A percentile compares a stretch with the other conserved stretches of the same genome.
Evolutionary conservation across 2,113 vertebrate species (phyloP).

Genomic region (Riparia riparia): DNA sequence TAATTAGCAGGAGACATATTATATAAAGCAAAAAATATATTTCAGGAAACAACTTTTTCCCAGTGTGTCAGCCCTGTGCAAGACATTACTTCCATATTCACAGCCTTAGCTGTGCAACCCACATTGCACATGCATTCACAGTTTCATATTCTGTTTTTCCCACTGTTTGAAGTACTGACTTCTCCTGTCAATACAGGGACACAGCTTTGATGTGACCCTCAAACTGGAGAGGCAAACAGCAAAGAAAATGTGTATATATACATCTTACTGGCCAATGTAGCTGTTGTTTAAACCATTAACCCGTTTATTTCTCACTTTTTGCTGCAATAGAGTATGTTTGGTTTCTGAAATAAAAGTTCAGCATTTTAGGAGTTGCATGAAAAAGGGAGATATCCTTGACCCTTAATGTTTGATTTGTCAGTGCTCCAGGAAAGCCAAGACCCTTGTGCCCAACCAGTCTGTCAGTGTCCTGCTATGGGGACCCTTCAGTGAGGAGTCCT

Average conservation of each 20-base stretch:
- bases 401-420: not conserved
- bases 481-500: not conserved
- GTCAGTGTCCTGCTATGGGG: rapidly evolving
- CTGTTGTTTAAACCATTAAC: not conserved
- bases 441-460: not conserved
- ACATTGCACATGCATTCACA: not conserved
- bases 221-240: not conserved
- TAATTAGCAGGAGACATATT: not conserved
- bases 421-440: not conserved
- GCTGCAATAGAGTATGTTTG: not conserved
- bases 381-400: not conserved
- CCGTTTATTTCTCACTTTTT: not conserved
- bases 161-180: not conserved
- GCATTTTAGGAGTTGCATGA: not conserved
- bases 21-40: not conserved
- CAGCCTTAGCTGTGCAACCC: not conserved
- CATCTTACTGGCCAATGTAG: not conserved
- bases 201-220: not conserved
- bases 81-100: not conserved
- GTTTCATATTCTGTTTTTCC: not conserved
- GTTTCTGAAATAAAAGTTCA: not conserved
- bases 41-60: not conserved
- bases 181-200: not conserved
- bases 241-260: not conserved
- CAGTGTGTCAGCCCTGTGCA: not conserved